Percentiles rank a stretch among this genome's conserved stretches.
Conservation (phyloP, 2,888 invertebrate species). For the Apotomis turbidana region DNA sequence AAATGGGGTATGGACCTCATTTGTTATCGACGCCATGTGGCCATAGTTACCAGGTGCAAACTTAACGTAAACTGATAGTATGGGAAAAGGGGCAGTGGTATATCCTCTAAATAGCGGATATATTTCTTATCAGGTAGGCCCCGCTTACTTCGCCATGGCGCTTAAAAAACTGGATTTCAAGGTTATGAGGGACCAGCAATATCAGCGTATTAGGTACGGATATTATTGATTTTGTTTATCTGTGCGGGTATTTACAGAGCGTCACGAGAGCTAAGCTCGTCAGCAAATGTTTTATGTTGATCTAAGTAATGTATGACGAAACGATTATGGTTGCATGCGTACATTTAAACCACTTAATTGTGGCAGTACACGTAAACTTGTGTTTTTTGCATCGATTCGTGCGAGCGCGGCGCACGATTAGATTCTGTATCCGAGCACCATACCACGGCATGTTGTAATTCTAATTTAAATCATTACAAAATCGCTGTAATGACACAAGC, state of each 20-base stretch:
- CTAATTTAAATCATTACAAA: conserved; percentile 58
- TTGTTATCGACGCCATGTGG: too few species aligned
- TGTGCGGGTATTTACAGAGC: conserved; percentile 40
- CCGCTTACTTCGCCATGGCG: not conserved
- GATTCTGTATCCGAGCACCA: conserved; percentile 57
- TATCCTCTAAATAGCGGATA: conserved; percentile 3
- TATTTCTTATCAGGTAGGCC: too few species aligned
- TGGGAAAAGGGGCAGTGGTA: too few species aligned
- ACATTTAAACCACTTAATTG: conserved; percentile 58
- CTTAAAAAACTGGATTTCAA: conserved; percentile 33
- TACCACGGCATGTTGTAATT: conserved; percentile 52
- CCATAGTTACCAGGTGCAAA: too few species aligned
- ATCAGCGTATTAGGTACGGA: conserved; percentile 35
- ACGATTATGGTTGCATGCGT: conserved; percentile 64
- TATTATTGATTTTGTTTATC: conserved; percentile 62
- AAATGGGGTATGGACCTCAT: too few species aligned
- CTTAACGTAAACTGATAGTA: too few species aligned
- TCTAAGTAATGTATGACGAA: conserved; percentile 60
- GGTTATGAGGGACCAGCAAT: conserved; percentile 26
- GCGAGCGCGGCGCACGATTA: conserved; percentile 54
- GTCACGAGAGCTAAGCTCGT: conserved; percentile 19
- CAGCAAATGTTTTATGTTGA: conserved; percentile 30
- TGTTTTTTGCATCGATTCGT: conserved; percentile 48
- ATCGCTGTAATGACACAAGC: conserved; percentile 54
- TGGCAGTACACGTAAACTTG: conserved; percentile 61